A percentile compares a stretch with the other conserved stretches of the same genome.
These are phyloP conservation scores for Sarcophaga bullata DNA, from an alignment of 1,140 invertebrate species.

Conservation along the genomic window DNA sequence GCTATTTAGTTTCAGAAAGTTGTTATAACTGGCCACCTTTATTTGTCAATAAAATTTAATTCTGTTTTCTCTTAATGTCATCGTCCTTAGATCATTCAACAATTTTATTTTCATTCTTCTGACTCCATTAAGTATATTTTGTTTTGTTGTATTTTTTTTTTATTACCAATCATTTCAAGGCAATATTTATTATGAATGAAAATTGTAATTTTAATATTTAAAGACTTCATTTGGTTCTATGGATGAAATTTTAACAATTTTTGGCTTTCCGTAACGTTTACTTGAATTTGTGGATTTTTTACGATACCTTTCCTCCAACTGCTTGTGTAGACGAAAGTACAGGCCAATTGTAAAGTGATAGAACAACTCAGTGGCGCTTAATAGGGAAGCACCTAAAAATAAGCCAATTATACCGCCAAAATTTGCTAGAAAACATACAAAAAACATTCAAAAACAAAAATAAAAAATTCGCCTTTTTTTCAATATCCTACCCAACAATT, in stretches of 20 bases:
- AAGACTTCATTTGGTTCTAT: background rate
- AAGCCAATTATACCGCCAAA: slow-evolving; percentile 65
- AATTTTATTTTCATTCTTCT: too few species aligned
- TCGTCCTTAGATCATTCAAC: too few species aligned
- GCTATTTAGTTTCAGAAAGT: too few species aligned
- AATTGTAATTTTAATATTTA: background rate
- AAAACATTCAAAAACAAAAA: background rate
- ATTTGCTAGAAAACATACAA: slow-evolving; percentile 49
- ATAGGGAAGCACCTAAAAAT: slow-evolving; percentile 64
- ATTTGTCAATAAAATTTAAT: too few species aligned
- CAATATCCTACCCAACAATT: slow-evolving; percentile 52
- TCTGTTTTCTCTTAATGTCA: too few species aligned
- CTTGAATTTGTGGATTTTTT: background rate
- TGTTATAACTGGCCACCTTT: too few species aligned
- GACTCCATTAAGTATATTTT: too few species aligned
- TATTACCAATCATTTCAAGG: too few species aligned
- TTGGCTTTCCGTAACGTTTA: background rate
- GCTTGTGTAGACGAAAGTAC: slow-evolving; percentile 50
- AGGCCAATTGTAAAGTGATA: slow-evolving; percentile 64
- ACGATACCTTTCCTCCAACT: background rate
- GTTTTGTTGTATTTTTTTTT: too few species aligned
- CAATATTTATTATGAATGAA: too few species aligned
- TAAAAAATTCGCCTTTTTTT: background rate
- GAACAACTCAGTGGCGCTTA: slow-evolving; percentile 62
- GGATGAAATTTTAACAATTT: background rate